These are phyloP conservation scores for Bombus waltoni DNA, from an alignment of 1,140 invertebrate genomes.

Conservation along the genomic window DNA sequence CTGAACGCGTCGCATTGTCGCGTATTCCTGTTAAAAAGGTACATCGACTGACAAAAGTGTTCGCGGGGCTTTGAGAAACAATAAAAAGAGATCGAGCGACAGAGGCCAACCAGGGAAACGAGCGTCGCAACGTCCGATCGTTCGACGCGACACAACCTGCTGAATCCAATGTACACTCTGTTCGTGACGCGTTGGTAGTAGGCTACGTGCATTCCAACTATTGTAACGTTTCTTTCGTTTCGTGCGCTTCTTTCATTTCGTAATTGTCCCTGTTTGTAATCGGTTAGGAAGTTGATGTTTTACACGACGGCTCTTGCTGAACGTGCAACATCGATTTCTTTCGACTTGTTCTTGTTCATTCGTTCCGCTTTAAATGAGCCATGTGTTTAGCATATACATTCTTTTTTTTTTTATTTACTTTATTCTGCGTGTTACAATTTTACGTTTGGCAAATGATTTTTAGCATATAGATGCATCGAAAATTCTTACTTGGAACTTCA, in stretches of 20 bases:
- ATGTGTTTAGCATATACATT: no score
- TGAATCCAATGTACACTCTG: neutral
- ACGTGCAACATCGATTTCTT: neutral
- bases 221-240: neutral
- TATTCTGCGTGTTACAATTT: no score
- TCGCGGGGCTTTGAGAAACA: slow-evolving; percentile 38
- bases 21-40: slow-evolving; percentile 55
- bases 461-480: neutral
- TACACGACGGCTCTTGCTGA: neutral
- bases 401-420: no score
- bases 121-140: neutral
- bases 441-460: no score
- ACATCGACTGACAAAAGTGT: slow-evolving; percentile 56
- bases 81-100: slow-evolving; percentile 20
- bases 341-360: neutral
- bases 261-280: slow-evolving; percentile 2
- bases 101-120: neutral
- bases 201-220: neutral
- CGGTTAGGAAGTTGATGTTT: neutral
- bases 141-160: neutral
- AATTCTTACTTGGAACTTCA: neutral
- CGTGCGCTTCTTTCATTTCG: neutral
- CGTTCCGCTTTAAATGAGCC: no score
- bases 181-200: neutral
- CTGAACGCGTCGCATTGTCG: slow-evolving; percentile 61